Percentiles rank a stretch among this genome's conserved stretches.
phyloP scores from a whole-genome alignment of 2,888 invertebrate species.

The Chrysolina haemoptera region DNA sequence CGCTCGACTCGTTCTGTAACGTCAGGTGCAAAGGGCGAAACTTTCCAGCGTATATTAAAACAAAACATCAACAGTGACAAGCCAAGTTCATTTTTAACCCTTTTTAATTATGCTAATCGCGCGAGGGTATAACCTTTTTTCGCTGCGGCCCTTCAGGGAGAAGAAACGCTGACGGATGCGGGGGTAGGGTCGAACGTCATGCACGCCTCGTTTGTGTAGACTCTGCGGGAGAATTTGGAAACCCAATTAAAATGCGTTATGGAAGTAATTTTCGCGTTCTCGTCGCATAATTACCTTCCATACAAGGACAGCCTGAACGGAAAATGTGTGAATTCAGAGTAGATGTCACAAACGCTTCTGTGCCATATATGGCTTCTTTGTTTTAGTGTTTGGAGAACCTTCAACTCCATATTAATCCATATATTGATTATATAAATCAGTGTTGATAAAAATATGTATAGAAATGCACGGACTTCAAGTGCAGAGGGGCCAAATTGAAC shows the following conservation, averaged over 20 bases:
- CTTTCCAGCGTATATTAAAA: constrained; percentile 56
- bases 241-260: constrained; percentile 3
- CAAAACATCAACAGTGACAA: constrained; percentile 48
- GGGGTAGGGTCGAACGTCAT: neutral
- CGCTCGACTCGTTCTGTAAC: constrained; percentile 48
- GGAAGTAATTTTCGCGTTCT: neutral
- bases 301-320: neutral
- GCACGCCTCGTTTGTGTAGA: neutral
- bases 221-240: neutral
- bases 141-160: neutral
- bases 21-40: constrained; percentile 56
- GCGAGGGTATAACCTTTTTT: constrained; percentile 32
- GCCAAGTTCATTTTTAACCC: constrained; percentile 46
- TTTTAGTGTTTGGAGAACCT: too few species aligned
- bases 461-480: too few species aligned
- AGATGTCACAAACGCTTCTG: neutral
- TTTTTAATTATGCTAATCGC: constrained; percentile 46
- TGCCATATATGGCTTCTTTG: too few species aligned
- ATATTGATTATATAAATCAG: too few species aligned
- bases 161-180: neutral
- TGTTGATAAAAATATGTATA: too few species aligned
- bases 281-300: neutral
- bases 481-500: too few species aligned
- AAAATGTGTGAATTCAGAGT: neutral
- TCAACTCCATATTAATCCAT: too few species aligned